A percentile compares a stretch with the other conserved stretches of the same genome.
Evolutionary conservation across 2,888 invertebrate genomes (phyloP).

Genomic region (Rhabditophanes sp.): DNA sequence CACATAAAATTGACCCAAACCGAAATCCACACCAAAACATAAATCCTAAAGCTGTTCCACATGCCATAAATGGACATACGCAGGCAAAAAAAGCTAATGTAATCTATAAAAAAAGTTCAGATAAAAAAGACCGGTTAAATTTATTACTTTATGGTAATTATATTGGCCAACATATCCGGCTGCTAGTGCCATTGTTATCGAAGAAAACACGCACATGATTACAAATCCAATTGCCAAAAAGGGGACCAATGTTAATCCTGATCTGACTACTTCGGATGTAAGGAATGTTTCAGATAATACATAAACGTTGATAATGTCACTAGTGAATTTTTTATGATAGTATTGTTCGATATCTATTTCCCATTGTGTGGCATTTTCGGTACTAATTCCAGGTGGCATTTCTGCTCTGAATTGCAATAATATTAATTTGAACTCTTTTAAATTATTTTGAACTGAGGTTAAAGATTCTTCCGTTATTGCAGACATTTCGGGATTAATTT

Average conservation of each 20-base stretch:
- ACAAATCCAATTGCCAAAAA: conserved; percentile 36
- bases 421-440: conserved; percentile 27
- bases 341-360: conserved; percentile 25
- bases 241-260: conserved; percentile 30
- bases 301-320: conserved; percentile 17
- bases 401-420: conserved; percentile 37
- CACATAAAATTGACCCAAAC: conserved; percentile 40
- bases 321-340: conserved; percentile 23
- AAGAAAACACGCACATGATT: conserved; percentile 37
- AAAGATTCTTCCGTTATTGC: no score
- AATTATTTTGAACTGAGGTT: conserved; percentile 29
- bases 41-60: conserved; percentile 26
- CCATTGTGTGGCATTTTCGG: conserved; percentile 19
- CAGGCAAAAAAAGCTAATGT: conserved; percentile 33
- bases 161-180: conserved; percentile 28
- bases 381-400: conserved; percentile 13
- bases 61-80: conserved; percentile 39
- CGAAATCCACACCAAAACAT: conserved; percentile 35
- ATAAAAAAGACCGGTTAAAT: conserved; percentile 1
- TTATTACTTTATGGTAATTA: conserved; percentile 22
- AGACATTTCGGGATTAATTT: conserved; percentile 1
- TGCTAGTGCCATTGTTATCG: conserved; percentile 26
- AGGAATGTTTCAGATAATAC: conserved; percentile 34
- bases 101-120: conserved; percentile 15
- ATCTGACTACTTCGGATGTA: conserved; percentile 30